Evolutionary conservation across 2,113 vertebrate genomes (phyloP).

Genomic region (Carettochelys insculpta): DNA sequence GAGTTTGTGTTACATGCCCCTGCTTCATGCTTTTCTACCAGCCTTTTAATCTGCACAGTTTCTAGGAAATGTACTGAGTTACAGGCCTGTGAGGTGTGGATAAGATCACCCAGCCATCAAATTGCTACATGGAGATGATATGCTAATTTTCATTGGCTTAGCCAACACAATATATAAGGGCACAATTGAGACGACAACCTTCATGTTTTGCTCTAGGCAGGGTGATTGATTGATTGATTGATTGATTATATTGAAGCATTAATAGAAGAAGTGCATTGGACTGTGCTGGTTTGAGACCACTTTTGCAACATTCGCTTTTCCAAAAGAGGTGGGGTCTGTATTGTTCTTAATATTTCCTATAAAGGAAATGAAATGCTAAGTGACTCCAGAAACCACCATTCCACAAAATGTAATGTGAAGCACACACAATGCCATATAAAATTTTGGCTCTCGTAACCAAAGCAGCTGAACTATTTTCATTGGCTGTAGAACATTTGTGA

Average conservation of each 20-base stretch:
- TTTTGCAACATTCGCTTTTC: not conserved
- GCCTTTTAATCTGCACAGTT: not conserved
- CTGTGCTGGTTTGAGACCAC: not conserved
- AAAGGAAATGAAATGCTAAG: constrained; percentile 22
- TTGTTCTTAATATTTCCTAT: not conserved
- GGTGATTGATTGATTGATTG: not conserved
- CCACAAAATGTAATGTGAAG: constrained; percentile 14
- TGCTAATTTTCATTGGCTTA: not conserved
- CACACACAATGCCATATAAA: not conserved
- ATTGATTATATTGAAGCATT: not conserved
- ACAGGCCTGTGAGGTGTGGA: not conserved
- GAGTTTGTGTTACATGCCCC: not conserved
- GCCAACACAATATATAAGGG: not conserved
- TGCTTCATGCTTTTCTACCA: not conserved
- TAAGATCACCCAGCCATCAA: not conserved
- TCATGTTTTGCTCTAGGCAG: not conserved
- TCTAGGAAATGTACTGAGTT: not conserved
- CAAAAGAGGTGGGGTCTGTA: not conserved
- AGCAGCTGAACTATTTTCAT: not conserved
- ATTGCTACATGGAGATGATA: not conserved
- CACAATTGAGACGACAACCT: not conserved
- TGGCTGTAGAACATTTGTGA: not conserved
- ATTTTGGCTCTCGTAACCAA: constrained; percentile 16
- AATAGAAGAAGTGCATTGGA: rapidly evolving
- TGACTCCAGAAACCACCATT: constrained; percentile 12